Conservation (phyloP, 2,113 vertebrate species). For the Delphinus delphis region DNA sequence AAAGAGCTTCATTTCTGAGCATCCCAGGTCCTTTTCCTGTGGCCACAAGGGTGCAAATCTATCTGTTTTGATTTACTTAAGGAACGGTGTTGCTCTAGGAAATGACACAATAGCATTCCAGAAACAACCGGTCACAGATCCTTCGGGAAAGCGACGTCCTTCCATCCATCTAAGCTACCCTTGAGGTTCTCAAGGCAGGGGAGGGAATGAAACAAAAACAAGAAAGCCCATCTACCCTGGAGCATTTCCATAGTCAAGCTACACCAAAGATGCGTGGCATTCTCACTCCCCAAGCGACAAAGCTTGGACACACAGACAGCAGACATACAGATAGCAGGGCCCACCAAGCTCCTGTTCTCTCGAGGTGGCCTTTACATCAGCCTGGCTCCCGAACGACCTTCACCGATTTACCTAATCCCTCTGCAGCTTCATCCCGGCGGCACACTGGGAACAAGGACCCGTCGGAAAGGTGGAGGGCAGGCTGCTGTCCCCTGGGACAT, state of each 20-base stretch:
- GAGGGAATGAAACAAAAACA: background rate
- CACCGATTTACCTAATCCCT: background rate
- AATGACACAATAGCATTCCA: background rate
- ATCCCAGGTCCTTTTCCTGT: background rate
- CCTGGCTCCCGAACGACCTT: background rate
- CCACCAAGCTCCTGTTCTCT: too few species aligned
- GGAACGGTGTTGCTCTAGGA: background rate
- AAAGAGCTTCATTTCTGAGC: background rate
- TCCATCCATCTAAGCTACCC: background rate
- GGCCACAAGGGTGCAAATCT: background rate
- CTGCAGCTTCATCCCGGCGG: background rate
- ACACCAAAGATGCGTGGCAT: background rate
- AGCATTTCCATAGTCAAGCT: background rate
- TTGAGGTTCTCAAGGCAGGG: background rate
- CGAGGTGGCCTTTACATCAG: background rate
- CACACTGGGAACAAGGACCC: background rate
- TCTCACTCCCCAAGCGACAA: background rate
- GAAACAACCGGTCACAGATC: background rate
- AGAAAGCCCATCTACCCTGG: accelerated
- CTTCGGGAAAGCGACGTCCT: background rate
- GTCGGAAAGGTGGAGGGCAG: background rate
- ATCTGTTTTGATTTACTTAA: background rate
- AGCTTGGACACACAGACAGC: background rate
- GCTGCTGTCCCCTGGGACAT: background rate
- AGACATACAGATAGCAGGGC: background rate